phyloP scores from a whole-genome alignment of 53 echinoderm and acorn worm genomes.

The Actinopyga echinites region DNA sequence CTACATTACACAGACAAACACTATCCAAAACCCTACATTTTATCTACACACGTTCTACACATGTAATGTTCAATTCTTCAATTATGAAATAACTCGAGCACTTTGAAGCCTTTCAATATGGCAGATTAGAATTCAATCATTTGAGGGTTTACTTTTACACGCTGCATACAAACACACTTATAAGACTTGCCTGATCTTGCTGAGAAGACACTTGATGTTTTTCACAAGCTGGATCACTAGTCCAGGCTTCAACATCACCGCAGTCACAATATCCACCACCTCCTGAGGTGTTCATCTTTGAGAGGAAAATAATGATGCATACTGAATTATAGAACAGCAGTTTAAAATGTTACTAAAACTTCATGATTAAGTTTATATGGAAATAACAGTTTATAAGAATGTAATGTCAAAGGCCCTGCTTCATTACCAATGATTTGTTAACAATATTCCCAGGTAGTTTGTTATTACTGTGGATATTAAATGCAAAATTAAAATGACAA shows the following conservation, averaged over 20 bases:
- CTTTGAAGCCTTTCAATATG: too few species aligned
- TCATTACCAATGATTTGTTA: neutral
- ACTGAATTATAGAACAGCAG: neutral
- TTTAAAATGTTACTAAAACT: neutral
- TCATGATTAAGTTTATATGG: neutral
- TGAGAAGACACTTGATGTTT: conserved; percentile 58
- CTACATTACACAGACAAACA: too few species aligned
- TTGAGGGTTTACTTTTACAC: too few species aligned
- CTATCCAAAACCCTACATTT: too few species aligned
- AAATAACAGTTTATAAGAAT: neutral
- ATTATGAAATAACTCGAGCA: too few species aligned
- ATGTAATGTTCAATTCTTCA: too few species aligned
- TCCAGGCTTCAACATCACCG: conserved; percentile 95
- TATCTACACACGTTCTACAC: too few species aligned
- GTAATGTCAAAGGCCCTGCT: neutral
- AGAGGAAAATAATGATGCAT: neutral
- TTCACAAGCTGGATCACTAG: conserved; percentile 77
- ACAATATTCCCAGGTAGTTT: too few species aligned
- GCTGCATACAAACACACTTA: too few species aligned
- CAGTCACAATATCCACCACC: conserved; percentile 98
- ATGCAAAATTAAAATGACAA: too few species aligned
- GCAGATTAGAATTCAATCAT: too few species aligned
- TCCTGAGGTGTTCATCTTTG: conserved; percentile 91
- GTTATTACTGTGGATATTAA: too few species aligned
- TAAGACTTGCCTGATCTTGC: conserved; percentile 56